phyloP scores from a whole-genome alignment of 2,797 vertebrate genomes.

The Strix occidentalis region DNA sequence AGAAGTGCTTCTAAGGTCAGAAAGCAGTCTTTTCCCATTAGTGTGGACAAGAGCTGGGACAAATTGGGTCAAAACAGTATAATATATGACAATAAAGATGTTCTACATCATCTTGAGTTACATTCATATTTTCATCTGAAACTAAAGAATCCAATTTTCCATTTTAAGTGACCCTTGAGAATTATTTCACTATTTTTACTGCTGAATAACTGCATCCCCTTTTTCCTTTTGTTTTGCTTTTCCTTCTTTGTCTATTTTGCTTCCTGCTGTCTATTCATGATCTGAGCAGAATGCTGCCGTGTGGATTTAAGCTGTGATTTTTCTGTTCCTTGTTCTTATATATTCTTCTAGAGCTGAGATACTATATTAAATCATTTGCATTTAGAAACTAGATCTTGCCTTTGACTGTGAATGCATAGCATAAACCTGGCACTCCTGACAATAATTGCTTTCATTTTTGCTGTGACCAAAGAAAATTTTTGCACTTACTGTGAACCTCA shows the following conservation, averaged over 20 bases:
- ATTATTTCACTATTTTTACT: not conserved
- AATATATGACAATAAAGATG: not conserved
- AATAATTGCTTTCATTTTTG: constrained; percentile 13
- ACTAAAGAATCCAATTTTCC: not conserved
- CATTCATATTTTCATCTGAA: not conserved
- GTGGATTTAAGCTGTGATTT: not conserved
- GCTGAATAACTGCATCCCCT: not conserved
- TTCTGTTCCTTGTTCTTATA: not conserved
- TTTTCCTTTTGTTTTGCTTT: not conserved
- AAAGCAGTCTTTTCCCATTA: not conserved
- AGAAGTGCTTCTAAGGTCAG: not conserved
- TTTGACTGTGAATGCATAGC: not conserved
- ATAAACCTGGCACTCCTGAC: not conserved
- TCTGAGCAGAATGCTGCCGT: not conserved
- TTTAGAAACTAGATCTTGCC: constrained; percentile 37
- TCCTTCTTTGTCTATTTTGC: not conserved
- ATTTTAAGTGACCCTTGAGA: not conserved
- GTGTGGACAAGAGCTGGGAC: not conserved
- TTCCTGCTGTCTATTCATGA: not conserved
- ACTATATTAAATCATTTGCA: not conserved
- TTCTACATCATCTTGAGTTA: not conserved
- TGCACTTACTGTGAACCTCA: not conserved
- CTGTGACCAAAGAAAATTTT: constrained; percentile 8
- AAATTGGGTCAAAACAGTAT: not conserved
- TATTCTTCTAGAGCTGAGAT: not conserved